phyloP scores from a whole-genome alignment of 2,797 vertebrate genomes.

The Melanotaenia boesemani region DNA sequence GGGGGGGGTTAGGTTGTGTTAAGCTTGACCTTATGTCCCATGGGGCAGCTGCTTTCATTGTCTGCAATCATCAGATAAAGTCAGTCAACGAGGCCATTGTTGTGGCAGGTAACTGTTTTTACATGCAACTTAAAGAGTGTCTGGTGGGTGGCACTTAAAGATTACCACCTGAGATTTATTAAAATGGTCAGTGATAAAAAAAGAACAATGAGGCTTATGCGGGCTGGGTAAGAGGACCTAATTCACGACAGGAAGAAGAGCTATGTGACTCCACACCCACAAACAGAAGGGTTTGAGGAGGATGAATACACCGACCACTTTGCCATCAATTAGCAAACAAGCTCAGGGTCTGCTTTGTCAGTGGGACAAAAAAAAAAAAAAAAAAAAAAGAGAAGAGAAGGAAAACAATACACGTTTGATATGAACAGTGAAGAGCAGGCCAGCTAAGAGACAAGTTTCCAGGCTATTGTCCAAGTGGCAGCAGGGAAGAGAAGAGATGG shows the following conservation, averaged over 20 bases:
- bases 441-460: conserved; percentile 71
- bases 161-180: conserved; percentile 96
- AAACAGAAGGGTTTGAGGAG: conserved; percentile 89
- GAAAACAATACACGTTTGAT: conserved; percentile 68
- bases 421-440: conserved; percentile 66
- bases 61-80: conserved; percentile 79
- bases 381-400: conserved; percentile 34
- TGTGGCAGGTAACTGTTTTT: conserved; percentile 82
- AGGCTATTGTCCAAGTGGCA: conserved; percentile 66
- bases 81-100: conserved; percentile 81
- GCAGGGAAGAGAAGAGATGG: conserved; percentile 43
- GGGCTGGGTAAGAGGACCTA: conserved; percentile 57
- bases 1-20: conserved; percentile 43
- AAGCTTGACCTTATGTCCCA: conserved; percentile 71
- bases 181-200: conserved; percentile 92
- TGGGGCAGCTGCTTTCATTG: conserved; percentile 77
- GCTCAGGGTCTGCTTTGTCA: conserved; percentile 90
- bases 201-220: conserved; percentile 90
- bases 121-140: conserved; percentile 80
- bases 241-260: conserved; percentile 83
- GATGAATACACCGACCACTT: conserved; percentile 88
- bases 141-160: conserved; percentile 86
- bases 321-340: conserved; percentile 93
- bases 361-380: conserved; percentile 45
- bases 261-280: conserved; percentile 85